Evolutionary conservation across 2,888 invertebrate species (phyloP).

Genomic region (Tenthredo notha): DNA sequence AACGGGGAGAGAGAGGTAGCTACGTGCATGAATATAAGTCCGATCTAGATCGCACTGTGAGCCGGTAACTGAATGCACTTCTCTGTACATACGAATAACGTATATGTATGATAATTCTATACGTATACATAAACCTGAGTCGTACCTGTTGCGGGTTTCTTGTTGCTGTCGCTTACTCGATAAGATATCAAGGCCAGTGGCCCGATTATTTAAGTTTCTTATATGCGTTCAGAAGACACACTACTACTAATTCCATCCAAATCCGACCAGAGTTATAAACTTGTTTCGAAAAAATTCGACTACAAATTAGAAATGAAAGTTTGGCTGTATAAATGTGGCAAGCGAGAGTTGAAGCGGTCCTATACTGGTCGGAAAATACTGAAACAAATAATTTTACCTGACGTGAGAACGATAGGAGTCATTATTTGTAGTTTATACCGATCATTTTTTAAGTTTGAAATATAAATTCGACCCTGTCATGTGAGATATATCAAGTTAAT

Average conservation of each 20-base stretch:
- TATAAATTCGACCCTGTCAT: background rate
- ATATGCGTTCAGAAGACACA: constrained; percentile 49
- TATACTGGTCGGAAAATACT: background rate
- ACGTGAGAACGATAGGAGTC: background rate
- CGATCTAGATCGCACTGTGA: constrained; percentile 50
- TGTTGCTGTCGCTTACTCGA: constrained; percentile 64
- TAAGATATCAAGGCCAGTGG: constrained; percentile 71
- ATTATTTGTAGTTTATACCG: background rate
- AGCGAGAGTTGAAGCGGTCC: background rate
- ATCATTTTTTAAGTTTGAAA: background rate
- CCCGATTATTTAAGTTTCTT: constrained; percentile 70
- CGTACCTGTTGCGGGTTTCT: constrained; percentile 53
- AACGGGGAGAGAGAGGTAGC: constrained; percentile 48
- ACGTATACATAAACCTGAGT: constrained; percentile 20
- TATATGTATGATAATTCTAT: constrained; percentile 39
- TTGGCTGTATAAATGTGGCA: background rate
- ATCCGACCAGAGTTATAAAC: background rate
- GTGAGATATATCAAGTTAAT: constrained; percentile 1
- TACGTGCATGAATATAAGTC: constrained; percentile 40
- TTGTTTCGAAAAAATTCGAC: background rate
- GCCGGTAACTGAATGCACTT: constrained; percentile 25
- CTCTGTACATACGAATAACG: constrained; percentile 9
- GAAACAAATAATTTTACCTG: background rate
- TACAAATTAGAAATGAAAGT: background rate
- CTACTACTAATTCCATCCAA: background rate